phyloP scores from a whole-genome alignment of 2,797 vertebrate species.

The Bothrops alternatus region DNA sequence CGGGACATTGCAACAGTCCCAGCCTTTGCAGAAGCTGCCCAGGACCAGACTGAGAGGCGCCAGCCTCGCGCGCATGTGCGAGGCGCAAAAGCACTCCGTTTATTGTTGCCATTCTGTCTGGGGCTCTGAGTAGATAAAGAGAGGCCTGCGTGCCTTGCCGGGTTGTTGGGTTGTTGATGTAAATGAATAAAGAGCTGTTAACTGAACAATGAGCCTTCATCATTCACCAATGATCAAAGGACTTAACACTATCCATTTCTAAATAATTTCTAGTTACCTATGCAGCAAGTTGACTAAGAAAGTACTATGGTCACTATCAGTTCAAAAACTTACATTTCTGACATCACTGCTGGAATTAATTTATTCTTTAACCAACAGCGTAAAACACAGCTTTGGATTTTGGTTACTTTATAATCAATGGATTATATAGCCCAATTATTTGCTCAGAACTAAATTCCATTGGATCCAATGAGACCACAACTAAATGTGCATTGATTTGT shows the following conservation, averaged over 20 bases:
- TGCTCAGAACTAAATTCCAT: not conserved
- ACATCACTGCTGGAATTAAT: not conserved
- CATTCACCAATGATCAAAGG: too few species aligned
- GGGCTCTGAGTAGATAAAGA: too few species aligned
- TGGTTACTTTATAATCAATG: slow-evolving; percentile 4
- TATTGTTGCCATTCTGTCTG: too few species aligned
- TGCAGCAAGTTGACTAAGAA: not conserved
- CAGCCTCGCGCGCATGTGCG: too few species aligned
- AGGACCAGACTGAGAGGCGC: too few species aligned
- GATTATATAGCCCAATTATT: not conserved
- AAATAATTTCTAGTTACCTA: not conserved
- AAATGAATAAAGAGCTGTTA: too few species aligned
- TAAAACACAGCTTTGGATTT: not conserved
- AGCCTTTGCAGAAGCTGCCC: too few species aligned
- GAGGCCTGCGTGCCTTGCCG: too few species aligned
- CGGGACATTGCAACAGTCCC: too few species aligned
- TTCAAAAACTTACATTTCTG: not conserved
- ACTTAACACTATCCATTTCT: not conserved
- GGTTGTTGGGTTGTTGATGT: too few species aligned
- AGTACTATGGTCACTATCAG: not conserved
- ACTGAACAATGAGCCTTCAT: too few species aligned
- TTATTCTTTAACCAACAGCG: not conserved
- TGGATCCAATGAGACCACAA: not conserved
- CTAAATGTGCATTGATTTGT: not conserved
- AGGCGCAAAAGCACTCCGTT: too few species aligned